phyloP scores from a whole-genome alignment of 1,140 invertebrate species.

The Solen grandis region DNA sequence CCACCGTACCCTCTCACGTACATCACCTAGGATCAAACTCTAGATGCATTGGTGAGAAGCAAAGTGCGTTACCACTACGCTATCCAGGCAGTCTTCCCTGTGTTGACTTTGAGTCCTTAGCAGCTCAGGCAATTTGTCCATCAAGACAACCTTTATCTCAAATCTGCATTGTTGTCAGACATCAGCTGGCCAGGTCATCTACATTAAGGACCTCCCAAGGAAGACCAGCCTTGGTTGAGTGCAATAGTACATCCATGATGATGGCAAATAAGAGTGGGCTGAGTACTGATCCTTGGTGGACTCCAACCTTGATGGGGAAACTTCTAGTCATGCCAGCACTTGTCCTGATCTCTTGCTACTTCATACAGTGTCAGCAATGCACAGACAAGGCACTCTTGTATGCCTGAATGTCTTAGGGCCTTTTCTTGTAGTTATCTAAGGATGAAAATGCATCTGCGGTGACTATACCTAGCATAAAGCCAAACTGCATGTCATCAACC shows the following conservation, averaged over 20 bases:
- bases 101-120: no score
- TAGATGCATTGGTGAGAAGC: no score
- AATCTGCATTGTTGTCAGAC: neutral
- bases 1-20: no score
- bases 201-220: neutral
- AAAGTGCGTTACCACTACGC: no score
- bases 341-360: neutral
- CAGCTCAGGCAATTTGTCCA: neutral
- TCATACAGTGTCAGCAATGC: neutral
- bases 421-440: constrained; percentile 18
- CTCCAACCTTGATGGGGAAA: neutral
- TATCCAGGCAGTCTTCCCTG: no score
- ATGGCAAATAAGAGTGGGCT: neutral
- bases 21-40: no score
- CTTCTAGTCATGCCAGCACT: neutral
- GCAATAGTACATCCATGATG: neutral
- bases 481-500: constrained; percentile 28
- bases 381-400: neutral
- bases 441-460: constrained; percentile 38
- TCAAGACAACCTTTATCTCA: neutral
- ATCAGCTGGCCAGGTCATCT: neutral
- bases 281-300: neutral
- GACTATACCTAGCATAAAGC: constrained; percentile 23
- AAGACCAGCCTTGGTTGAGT: no score
- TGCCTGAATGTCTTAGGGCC: neutral